Evolutionary conservation across 23 tunicate species (phyloP).

Genomic region (Ascidia mentula): DNA sequence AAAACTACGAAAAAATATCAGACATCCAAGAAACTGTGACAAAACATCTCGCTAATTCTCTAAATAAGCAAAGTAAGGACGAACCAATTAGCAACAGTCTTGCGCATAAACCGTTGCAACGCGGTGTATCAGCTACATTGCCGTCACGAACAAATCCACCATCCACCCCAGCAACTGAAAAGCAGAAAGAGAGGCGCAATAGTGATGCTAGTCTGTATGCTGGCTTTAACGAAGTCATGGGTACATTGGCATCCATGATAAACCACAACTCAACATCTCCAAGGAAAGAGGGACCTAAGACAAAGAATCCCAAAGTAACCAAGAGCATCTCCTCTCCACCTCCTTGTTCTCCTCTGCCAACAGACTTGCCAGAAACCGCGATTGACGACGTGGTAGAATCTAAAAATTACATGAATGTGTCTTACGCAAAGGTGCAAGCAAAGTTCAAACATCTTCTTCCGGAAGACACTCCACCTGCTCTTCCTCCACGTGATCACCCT

Average conservation of each 20-base stretch:
- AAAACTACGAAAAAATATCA: background rate
- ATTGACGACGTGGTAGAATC: background rate
- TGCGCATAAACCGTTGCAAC: background rate
- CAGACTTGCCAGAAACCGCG: slow-evolving; percentile 25
- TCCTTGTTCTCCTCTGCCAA: background rate
- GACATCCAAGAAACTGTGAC: background rate
- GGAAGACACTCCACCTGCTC: background rate
- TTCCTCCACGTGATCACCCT: slow-evolving; percentile 10
- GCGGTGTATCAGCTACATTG: background rate
- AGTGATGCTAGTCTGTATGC: slow-evolving; percentile 11
- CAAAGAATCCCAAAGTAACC: background rate
- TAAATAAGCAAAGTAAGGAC: background rate
- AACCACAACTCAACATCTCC: background rate
- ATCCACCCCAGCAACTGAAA: background rate
- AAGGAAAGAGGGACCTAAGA: background rate
- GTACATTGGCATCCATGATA: slow-evolving; percentile 10
- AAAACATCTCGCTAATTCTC: background rate
- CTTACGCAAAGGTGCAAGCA: background rate
- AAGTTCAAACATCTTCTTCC: background rate
- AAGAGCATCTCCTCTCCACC: too few relatives aligned
- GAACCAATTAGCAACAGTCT: background rate
- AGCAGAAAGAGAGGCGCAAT: background rate
- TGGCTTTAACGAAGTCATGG: slow-evolving; percentile 15
- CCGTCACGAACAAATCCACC: background rate
- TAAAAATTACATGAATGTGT: background rate